A percentile compares a stretch with the other conserved stretches of the same genome.
Evolutionary conservation across 2,113 vertebrate species (phyloP).

Genomic region (Asarcornis scutulata): DNA sequence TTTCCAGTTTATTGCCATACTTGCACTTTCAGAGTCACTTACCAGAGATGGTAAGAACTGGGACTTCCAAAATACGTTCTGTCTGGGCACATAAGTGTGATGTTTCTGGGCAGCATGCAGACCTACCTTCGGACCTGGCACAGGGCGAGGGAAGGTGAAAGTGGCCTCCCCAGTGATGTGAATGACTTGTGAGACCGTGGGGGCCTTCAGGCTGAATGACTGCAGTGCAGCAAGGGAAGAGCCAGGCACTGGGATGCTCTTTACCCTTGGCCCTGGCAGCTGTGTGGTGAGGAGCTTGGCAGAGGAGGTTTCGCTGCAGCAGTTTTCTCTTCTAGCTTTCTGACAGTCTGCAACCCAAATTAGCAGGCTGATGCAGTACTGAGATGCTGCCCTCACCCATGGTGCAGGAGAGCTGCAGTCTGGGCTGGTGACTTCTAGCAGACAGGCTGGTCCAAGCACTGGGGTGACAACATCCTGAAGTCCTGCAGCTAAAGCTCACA

Average conservation of each 20-base stretch:
- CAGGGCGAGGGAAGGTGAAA: not conserved
- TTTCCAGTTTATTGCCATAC: not conserved
- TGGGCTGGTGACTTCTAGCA: not conserved
- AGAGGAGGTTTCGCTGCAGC: not conserved
- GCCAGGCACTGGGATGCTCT: not conserved
- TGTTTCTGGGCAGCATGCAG: not conserved
- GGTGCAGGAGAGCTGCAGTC: not conserved
- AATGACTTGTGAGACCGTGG: not conserved
- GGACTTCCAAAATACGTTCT: not conserved
- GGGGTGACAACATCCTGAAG: not conserved
- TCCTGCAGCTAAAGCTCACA: not conserved
- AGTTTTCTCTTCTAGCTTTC: not conserved
- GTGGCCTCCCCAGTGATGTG: not conserved
- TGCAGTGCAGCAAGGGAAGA: not conserved
- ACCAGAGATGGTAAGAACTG: not conserved
- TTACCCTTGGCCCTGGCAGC: rapidly evolving
- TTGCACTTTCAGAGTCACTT: not conserved
- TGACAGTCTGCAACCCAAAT: not conserved
- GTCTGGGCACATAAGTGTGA: not conserved
- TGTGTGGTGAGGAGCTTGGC: not conserved
- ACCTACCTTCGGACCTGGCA: not conserved
- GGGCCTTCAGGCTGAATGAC: not conserved
- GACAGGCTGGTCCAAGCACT: not conserved
- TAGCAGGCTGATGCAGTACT: not conserved
- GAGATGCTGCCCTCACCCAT: not conserved